A percentile compares a stretch with the other conserved stretches of the same genome.
These are phyloP conservation scores for Mycteria americana DNA, from an alignment of 2,797 vertebrate species.

Conservation along the genomic window DNA sequence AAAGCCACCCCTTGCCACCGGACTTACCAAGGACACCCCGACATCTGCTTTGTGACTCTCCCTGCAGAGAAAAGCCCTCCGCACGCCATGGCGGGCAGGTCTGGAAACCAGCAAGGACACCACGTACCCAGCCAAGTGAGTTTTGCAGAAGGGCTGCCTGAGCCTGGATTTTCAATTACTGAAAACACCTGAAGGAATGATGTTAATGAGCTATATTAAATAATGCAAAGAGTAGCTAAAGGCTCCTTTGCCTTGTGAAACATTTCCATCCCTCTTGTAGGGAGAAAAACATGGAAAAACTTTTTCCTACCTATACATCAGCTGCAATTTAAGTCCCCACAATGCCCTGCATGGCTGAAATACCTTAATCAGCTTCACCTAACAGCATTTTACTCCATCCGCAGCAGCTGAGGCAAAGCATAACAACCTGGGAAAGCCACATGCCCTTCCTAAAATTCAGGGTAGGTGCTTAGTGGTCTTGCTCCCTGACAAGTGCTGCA, in stretches of 20 bases:
- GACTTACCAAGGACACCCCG: not conserved
- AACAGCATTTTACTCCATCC: not conserved
- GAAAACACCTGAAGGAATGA: not conserved
- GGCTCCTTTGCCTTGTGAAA: not conserved
- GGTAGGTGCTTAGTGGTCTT: not conserved
- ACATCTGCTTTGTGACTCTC: fast-evolving
- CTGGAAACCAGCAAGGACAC: not conserved
- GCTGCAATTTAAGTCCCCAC: not conserved
- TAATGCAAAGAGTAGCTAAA: not conserved
- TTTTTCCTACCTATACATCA: fast-evolving
- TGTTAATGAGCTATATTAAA: fast-evolving
- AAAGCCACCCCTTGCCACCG: not conserved
- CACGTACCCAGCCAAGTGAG: fast-evolving
- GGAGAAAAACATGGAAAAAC: fast-evolving
- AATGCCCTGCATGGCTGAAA: not conserved
- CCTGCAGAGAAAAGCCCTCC: not conserved
- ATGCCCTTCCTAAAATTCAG: not conserved
- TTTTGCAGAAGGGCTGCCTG: not conserved
- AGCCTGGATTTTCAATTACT: not conserved
- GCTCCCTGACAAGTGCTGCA: fast-evolving
- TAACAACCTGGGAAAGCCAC: not conserved
- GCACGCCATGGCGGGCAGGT: fast-evolving
- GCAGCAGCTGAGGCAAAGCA: not conserved
- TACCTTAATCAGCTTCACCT: not conserved
- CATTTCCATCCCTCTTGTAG: not conserved